Evolutionary conservation across 2,888 invertebrate species (phyloP).

Genomic region (Mesorhabditis sp.): DNA sequence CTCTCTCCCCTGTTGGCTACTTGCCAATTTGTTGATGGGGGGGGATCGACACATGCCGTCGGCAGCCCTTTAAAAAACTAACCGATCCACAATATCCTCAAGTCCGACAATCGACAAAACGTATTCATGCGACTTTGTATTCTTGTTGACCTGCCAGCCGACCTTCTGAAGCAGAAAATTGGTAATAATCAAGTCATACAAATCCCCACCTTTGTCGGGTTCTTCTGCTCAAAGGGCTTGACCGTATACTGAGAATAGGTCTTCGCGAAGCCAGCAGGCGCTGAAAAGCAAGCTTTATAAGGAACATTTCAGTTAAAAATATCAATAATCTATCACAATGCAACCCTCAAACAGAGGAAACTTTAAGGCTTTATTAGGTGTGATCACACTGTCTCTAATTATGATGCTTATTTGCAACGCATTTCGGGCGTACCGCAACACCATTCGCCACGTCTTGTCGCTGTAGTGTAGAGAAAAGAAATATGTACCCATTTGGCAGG

Average conservation of each 20-base stretch:
- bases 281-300: constrained; percentile 9
- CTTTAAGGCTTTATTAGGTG: too few species aligned
- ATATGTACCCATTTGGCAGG: constrained; percentile 5
- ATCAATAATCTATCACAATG: too few species aligned
- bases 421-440: too few species aligned
- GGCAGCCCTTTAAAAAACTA: too few species aligned
- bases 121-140: constrained; percentile 22
- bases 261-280: constrained; percentile 15
- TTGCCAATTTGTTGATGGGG: too few species aligned
- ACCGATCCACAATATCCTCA: constrained; percentile 29
- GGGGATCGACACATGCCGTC: too few species aligned
- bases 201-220: constrained; percentile 25
- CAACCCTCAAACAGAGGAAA: too few species aligned
- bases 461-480: not conserved
- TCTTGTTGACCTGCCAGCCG: constrained; percentile 28
- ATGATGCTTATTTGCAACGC: too few species aligned
- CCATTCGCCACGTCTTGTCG: too few species aligned
- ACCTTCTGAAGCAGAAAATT: constrained; percentile 25
- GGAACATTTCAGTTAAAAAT: too few species aligned
- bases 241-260: constrained; percentile 27
- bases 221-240: constrained; percentile 26
- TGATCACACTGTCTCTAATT: too few species aligned
- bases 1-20: too few species aligned
- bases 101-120: constrained; percentile 30
- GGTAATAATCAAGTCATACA: not conserved